phyloP scores from a whole-genome alignment of 2,113 vertebrate genomes.

The Eubucco bourcierii region DNA sequence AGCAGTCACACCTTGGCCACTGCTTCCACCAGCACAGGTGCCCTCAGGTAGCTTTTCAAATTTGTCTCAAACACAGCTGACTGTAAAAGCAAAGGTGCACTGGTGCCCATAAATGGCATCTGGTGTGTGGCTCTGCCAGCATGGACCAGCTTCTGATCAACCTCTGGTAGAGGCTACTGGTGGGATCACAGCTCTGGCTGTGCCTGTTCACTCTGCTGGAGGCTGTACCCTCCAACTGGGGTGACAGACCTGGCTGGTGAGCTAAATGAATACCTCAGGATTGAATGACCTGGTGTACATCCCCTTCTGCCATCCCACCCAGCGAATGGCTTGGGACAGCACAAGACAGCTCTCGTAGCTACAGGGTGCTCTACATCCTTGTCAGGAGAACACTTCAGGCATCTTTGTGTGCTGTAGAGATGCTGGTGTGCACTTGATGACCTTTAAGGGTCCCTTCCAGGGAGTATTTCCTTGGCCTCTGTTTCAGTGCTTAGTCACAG shows the following conservation, averaged over 20 bases:
- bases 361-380: neutral
- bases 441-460: too few species aligned
- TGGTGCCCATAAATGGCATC: fast-evolving
- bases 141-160: neutral
- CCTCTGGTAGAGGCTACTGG: neutral
- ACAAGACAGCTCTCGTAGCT: neutral
- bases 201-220: neutral
- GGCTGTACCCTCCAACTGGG: neutral
- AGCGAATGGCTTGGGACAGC: fast-evolving
- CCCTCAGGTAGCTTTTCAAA: neutral
- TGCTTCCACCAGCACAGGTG: neutral
- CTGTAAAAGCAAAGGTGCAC: neutral
- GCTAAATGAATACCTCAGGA: neutral
- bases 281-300: neutral
- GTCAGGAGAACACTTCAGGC: neutral
- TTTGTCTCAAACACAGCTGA: neutral
- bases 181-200: fast-evolving
- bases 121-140: fast-evolving
- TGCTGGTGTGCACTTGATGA: fast-evolving
- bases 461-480: neutral
- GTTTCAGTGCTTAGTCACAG: neutral
- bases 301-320: neutral
- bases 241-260: neutral
- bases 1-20: neutral
- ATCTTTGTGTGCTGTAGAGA: neutral